These are phyloP conservation scores for Chrysogorgia sp. DNA, from an alignment of 92 coral and sea anemone genomes.

Conservation along the genomic window DNA sequence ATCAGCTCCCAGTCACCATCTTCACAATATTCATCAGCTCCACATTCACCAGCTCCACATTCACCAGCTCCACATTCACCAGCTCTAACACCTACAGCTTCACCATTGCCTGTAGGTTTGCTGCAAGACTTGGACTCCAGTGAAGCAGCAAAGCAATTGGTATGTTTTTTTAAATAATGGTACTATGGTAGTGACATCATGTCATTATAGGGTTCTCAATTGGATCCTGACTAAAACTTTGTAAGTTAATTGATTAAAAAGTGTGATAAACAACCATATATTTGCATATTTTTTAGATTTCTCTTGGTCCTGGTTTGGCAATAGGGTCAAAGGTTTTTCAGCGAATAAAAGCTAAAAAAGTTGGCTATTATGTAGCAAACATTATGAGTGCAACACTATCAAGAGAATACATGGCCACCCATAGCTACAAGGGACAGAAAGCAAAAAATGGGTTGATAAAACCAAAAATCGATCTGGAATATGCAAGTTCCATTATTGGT, in stretches of 20 bases:
- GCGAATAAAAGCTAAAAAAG: background rate
- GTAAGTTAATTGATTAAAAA: too few species aligned
- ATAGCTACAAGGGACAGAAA: conserved; percentile 23
- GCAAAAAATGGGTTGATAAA: conserved; percentile 3
- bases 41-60: background rate
- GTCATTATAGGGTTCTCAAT: too few species aligned
- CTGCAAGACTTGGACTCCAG: background rate
- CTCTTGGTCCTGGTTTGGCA: conserved; percentile 1
- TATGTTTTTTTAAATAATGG: background rate
- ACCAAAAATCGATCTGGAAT: background rate
- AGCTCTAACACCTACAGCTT: background rate
- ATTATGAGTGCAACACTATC: conserved; percentile 11
- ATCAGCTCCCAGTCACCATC: background rate
- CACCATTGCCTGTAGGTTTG: background rate
- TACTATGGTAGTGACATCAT: background rate
- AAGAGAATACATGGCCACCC: too few species aligned
- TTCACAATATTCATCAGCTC: background rate
- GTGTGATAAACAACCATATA: too few species aligned
- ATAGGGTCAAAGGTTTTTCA: background rate
- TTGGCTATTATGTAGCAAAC: conserved; percentile 18
- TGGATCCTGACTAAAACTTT: background rate
- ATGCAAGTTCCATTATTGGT: conserved; percentile 6
- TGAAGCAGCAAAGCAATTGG: background rate
- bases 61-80: too few species aligned
- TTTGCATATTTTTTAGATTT: background rate